These are phyloP conservation scores for Latrodectus hesperus DNA, from an alignment of 2,888 invertebrate genomes.

Conservation along the genomic window DNA sequence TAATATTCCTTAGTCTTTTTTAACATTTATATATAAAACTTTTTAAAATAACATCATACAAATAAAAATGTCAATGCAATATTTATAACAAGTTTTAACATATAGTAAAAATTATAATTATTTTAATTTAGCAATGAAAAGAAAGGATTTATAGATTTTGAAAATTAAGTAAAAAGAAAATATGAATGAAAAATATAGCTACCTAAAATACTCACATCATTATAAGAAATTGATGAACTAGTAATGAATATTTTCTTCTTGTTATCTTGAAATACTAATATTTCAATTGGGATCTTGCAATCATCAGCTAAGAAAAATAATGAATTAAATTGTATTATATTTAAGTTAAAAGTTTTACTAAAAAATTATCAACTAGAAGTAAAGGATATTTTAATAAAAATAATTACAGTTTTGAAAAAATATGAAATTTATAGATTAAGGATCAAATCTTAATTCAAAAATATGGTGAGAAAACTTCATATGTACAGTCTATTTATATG, in stretches of 20 bases:
- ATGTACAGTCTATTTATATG: too few species aligned
- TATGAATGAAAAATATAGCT: not conserved
- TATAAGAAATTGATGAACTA: slow-evolving; percentile 18
- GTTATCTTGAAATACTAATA: slow-evolving; percentile 38
- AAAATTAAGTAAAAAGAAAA: not conserved
- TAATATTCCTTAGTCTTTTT: too few species aligned
- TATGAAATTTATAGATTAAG: not conserved
- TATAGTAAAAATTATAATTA: too few species aligned
- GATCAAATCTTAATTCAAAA: too few species aligned
- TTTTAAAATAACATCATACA: too few species aligned
- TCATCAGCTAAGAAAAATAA: slow-evolving; percentile 3
- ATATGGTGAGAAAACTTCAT: too few species aligned
- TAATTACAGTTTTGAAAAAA: not conserved
- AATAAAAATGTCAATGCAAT: not conserved
- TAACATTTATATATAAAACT: too few species aligned
- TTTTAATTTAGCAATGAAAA: not conserved
- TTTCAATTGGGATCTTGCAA: slow-evolving; percentile 18
- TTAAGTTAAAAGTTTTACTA: not conserved
- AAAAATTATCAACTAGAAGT: not conserved
- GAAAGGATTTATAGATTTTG: not conserved
- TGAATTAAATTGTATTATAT: not conserved
- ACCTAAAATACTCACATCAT: slow-evolving; percentile 19
- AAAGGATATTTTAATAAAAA: not conserved
- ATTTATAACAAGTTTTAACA: not conserved
- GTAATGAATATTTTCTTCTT: slow-evolving; percentile 33